Evolutionary conservation across 2,888 invertebrate species (phyloP).

Genomic region (Coenonympha glycerion): DNA sequence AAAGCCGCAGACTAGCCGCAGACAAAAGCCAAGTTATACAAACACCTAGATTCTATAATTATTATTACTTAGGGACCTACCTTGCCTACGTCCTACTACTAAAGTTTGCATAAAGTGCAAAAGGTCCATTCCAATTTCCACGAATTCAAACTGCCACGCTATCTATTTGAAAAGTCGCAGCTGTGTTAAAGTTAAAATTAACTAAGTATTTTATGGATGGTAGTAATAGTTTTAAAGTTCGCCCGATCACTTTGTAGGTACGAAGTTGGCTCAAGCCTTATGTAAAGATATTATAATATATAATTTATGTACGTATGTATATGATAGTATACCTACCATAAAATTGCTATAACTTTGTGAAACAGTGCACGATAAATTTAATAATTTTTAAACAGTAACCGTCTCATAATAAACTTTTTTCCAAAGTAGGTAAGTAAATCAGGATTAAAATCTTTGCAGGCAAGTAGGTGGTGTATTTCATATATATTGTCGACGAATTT

Average conservation of each 20-base stretch:
- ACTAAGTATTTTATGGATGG: slow-evolving; percentile 6
- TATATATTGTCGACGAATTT: too few relatives aligned
- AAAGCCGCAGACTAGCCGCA: neutral
- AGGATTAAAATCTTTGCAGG: too few relatives aligned
- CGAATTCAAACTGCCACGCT: slow-evolving; percentile 11
- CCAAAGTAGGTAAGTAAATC: too few relatives aligned
- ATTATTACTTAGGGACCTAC: neutral
- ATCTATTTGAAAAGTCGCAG: slow-evolving; percentile 11
- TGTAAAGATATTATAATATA: too few relatives aligned
- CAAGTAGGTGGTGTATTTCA: too few relatives aligned
- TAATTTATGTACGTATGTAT: too few relatives aligned
- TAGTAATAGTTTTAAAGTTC: slow-evolving; percentile 9
- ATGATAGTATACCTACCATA: too few relatives aligned
- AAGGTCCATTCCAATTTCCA: slow-evolving; percentile 6
- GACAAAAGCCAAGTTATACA: neutral
- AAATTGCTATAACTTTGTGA: too few relatives aligned
- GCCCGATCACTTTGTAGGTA: neutral
- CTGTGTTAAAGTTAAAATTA: slow-evolving; percentile 12
- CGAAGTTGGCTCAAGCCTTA: neutral
- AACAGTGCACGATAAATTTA: too few relatives aligned
- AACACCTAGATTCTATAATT: too few relatives aligned
- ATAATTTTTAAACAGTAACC: too few relatives aligned
- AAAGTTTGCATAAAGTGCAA: slow-evolving; percentile 3
- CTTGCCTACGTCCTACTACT: neutral
- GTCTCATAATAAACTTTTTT: too few relatives aligned